Conservation (phyloP, 2,888 invertebrate genomes). For the Minunthozetes semirufus region DNA sequence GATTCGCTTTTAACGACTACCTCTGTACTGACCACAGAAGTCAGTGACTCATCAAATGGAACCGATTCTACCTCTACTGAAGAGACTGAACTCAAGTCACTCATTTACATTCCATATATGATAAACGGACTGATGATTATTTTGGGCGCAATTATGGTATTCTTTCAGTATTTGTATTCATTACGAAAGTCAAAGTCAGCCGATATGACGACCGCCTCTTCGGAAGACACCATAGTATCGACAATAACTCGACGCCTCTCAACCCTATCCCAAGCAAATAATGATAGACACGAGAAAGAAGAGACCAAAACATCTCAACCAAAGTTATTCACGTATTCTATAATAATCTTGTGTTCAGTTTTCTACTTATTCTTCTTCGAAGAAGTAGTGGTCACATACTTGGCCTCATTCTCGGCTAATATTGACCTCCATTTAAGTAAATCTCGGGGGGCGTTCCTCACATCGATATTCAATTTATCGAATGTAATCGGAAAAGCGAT, state of each 20-base stretch:
- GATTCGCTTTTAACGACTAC: neutral
- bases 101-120: slow-evolving; percentile 29
- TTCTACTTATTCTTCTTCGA: slow-evolving; percentile 35
- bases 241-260: neutral
- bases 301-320: neutral
- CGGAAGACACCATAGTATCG: slow-evolving; percentile 7
- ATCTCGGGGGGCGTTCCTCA: slow-evolving; percentile 22
- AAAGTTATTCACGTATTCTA: neutral
- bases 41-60: neutral
- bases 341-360: slow-evolving; percentile 25
- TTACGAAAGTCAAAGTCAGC: neutral
- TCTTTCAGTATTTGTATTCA: slow-evolving; percentile 12
- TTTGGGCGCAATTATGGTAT: slow-evolving; percentile 12
- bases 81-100: neutral
- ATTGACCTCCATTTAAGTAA: slow-evolving; percentile 14
- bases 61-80: neutral
- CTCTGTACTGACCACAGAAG: neutral
- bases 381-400: slow-evolving; percentile 32
- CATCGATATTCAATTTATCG: slow-evolving; percentile 27
- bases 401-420: slow-evolving; percentile 27
- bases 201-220: neutral
- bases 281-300: neutral
- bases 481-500: slow-evolving; percentile 29
- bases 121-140: slow-evolving; percentile 28
- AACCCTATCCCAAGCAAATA: neutral